phyloP scores from a whole-genome alignment of 2,113 vertebrate species.

The Rhadina sibilatrix region DNA sequence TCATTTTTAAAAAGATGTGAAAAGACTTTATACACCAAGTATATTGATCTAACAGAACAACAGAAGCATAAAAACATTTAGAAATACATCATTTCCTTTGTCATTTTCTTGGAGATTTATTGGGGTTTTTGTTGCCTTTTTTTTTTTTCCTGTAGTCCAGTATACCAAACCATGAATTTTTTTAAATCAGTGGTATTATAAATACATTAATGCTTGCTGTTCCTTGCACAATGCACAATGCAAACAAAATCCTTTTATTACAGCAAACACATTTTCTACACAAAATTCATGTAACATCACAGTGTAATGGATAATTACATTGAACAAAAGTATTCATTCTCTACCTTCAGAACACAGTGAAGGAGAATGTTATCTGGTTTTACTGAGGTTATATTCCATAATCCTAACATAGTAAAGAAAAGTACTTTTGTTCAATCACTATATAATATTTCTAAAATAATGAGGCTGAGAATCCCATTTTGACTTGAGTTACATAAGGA shows the following conservation, averaged over 20 bases:
- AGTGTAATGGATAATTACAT: not conserved
- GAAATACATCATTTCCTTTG: not conserved
- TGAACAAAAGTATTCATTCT: not conserved
- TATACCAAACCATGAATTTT: not conserved
- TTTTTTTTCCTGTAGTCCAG: not conserved
- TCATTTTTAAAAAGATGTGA: not conserved
- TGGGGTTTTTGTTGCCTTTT: rapidly evolving
- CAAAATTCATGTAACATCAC: not conserved
- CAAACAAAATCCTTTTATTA: not conserved
- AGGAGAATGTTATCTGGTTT: not conserved
- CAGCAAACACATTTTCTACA: not conserved
- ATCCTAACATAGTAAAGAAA: not conserved
- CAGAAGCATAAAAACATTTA: not conserved
- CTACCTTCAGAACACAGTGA: not conserved
- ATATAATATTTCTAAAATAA: not conserved
- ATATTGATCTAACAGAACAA: not conserved
- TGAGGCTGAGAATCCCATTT: not conserved
- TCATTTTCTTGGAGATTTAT: not conserved
- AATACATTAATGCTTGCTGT: not conserved
- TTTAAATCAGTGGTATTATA: not conserved
- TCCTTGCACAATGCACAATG: not conserved
- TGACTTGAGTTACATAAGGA: not conserved
- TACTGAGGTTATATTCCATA: not conserved
- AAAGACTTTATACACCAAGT: not conserved
- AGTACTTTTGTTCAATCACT: not conserved